Evolutionary conservation across 1,140 invertebrate genomes (phyloP), one percentile per base, ranked within the genome.

Genomic region (Rhizoglyphus robini): DNA sequence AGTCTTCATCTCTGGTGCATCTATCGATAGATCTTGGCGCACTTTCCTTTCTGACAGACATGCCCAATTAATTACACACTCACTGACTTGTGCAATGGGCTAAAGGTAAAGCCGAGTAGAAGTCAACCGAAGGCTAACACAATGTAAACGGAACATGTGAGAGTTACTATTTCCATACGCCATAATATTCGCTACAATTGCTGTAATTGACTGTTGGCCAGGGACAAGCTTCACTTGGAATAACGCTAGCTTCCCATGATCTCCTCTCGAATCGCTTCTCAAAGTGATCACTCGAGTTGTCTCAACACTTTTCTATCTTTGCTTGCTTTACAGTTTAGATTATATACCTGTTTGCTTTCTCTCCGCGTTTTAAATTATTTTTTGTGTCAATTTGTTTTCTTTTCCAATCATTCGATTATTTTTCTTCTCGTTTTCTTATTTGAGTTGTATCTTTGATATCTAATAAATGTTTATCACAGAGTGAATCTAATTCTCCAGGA

Each of bases 401-500:
- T 54, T 41, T 38, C 32, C n/a, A 63, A 4, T 47, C 11, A 57
- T 15, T 62, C 11, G 8, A 41, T 62, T 63, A 2, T n/a, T 49
- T 63, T 3, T 2, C 30, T 60, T 4, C 5, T 27, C 30, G 49
- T 47, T 61, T 46, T 48, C 25, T 23, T 64, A 31, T 20, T 31
- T 58, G 5, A 30, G 8, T 13, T 20, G 4, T 8, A 64, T 25
- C 8, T 65, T 49, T 60, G 46, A 27, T 59, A n/a, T n/a, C n/a
- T n/a, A 59, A 60, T 23, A 27, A 5, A 27, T 54, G 8, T 54
- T 32, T 20, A 49, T 51, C 65, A 61, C 72, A 93, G 89, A 90
- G 90, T 48, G 88, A 94, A 75, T 87, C 90, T 59, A 90, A 87
- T 58, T 82, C 83, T 15, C 81, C 86, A 11, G 90, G 90, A 23